Evolutionary conservation across 2,888 invertebrate species (phyloP).

Genomic region (Sceliomorpha sp.): DNA sequence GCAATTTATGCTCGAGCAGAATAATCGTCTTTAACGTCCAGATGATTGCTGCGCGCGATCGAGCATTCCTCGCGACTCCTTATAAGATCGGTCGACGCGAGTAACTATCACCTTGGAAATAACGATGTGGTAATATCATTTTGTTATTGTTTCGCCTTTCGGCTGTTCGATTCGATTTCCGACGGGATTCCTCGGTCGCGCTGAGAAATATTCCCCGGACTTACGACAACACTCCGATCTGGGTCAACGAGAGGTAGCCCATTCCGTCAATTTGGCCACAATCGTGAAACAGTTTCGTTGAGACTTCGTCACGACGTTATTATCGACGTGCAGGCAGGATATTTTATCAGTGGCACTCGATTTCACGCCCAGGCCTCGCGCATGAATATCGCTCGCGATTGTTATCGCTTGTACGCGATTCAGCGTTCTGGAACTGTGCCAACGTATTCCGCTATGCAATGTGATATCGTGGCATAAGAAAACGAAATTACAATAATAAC

Average conservation of each 20-base stretch:
- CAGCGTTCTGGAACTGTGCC: constrained; percentile 27
- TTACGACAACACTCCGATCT: constrained; percentile 10
- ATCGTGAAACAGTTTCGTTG: too few relatives aligned
- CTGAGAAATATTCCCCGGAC: constrained; percentile 18
- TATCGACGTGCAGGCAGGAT: constrained; percentile 40
- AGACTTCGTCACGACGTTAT: constrained; percentile 49
- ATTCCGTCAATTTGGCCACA: too few relatives aligned
- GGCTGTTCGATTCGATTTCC: constrained; percentile 37
- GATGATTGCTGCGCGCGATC: constrained; percentile 22
- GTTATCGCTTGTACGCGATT: constrained; percentile 32
- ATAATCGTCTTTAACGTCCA: constrained; percentile 27
- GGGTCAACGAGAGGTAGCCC: constrained; percentile 38
- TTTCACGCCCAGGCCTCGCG: constrained; percentile 23
- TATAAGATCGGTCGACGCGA: constrained; percentile 27
- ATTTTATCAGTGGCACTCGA: constrained; percentile 32
- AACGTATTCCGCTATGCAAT: constrained; percentile 15
- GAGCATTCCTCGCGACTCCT: constrained; percentile 27
- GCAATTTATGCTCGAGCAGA: constrained; percentile 7
- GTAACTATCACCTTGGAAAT: constrained; percentile 38
- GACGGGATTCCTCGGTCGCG: constrained; percentile 31
- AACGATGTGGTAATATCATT: constrained; percentile 22
- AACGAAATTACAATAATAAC: too few relatives aligned
- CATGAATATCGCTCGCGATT: constrained; percentile 28
- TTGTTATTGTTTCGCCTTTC: constrained; percentile 33
- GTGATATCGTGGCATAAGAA: constrained; percentile 11